A percentile compares a stretch with the other conserved stretches of the same genome.
These are phyloP conservation scores for Ypsolopha scabrella DNA, from an alignment of 2,888 invertebrate species.

Conservation along the genomic window DNA sequence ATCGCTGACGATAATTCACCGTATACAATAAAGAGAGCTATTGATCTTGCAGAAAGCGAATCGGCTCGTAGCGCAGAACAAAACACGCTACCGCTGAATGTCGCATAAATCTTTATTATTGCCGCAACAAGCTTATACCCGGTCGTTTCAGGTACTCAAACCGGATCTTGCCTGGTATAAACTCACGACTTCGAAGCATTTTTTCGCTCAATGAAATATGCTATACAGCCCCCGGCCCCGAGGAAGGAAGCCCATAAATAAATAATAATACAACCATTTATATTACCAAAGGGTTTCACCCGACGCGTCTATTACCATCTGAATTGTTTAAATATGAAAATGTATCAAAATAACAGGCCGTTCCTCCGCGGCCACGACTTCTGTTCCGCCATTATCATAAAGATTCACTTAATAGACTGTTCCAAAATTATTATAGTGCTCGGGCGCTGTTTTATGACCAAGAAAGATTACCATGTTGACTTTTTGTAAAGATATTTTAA, in stretches of 20 bases:
- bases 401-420: constrained; percentile 69
- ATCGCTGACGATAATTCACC: constrained; percentile 58
- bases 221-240: constrained; percentile 56
- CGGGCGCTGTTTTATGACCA: constrained; percentile 53
- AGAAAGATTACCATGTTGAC: constrained; percentile 41
- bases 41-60: constrained; percentile 66
- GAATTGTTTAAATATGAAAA: constrained; percentile 71
- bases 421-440: constrained; percentile 63
- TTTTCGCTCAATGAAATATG: constrained; percentile 68
- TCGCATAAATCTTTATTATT: constrained; percentile 70
- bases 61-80: constrained; percentile 65
- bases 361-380: constrained; percentile 60
- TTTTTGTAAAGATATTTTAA: constrained; percentile 35
- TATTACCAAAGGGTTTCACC: constrained; percentile 68
- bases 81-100: constrained; percentile 68
- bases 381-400: constrained; percentile 65
- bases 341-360: constrained; percentile 67
- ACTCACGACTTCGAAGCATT: constrained; percentile 65
- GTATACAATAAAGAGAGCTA: constrained; percentile 62
- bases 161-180: constrained; percentile 57
- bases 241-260: constrained; percentile 69
- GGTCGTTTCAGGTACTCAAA: constrained; percentile 64
- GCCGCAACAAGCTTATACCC: constrained; percentile 66
- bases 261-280: constrained; percentile 71
- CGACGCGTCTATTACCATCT: constrained; percentile 70